A percentile compares a stretch with the other conserved stretches of the same genome.
Evolutionary conservation across 2,888 invertebrate genomes (phyloP).

Genomic region (Dasysyrphus albostriatus): DNA sequence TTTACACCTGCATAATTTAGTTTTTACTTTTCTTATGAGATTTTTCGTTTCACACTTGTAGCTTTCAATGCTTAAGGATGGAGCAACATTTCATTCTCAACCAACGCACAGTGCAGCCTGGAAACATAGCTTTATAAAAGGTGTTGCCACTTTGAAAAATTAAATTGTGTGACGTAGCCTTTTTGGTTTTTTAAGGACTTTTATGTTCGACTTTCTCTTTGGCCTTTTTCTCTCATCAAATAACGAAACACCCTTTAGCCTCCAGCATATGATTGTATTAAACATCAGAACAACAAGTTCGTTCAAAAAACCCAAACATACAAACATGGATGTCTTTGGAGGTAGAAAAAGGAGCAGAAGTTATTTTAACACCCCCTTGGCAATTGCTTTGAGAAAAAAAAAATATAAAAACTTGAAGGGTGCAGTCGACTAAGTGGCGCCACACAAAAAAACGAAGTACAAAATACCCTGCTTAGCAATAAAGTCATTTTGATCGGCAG

Average conservation of each 20-base stretch:
- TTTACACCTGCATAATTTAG: too few relatives aligned
- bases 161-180: too few relatives aligned
- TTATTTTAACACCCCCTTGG: conserved; percentile 26
- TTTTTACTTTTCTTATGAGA: too few relatives aligned
- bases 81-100: too few relatives aligned
- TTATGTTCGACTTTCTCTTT: too few relatives aligned
- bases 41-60: too few relatives aligned
- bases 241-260: neutral
- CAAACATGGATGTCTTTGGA: neutral
- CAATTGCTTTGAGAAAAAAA: conserved; percentile 12
- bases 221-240: too few relatives aligned
- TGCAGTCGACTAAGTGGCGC: conserved; percentile 71
- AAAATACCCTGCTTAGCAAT: conserved; percentile 58
- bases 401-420: conserved; percentile 18
- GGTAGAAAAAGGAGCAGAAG: conserved; percentile 4
- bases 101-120: too few relatives aligned
- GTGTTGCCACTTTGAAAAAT: too few relatives aligned
- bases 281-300: conserved; percentile 16
- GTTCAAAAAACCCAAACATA: neutral
- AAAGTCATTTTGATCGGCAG: conserved; percentile 71
- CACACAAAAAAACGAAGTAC: conserved; percentile 24
- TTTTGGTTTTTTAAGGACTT: too few relatives aligned
- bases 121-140: too few relatives aligned
- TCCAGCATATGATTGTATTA: neutral
- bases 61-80: too few relatives aligned